phyloP scores from a whole-genome alignment of 2,797 vertebrate genomes.

The Catharus ustulatus region DNA sequence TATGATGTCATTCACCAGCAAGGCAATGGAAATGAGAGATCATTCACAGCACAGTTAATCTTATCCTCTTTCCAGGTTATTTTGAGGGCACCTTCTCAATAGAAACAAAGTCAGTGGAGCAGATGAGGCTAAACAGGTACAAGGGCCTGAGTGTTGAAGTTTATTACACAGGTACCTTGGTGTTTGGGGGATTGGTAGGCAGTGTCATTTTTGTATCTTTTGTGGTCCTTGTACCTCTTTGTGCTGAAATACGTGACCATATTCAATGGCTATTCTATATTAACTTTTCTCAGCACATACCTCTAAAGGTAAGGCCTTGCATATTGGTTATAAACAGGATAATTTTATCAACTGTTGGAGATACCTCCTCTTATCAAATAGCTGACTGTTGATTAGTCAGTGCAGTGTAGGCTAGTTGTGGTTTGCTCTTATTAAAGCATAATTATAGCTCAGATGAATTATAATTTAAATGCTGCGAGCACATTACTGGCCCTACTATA shows the following conservation, averaged over 20 bases:
- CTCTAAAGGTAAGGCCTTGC: background rate
- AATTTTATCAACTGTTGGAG: slow-evolving; percentile 17
- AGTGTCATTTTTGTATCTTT: background rate
- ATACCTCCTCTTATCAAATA: slow-evolving; percentile 28
- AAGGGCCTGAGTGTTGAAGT: background rate
- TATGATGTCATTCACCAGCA: background rate
- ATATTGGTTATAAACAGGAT: background rate
- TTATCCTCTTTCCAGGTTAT: background rate
- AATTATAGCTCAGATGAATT: slow-evolving; percentile 40
- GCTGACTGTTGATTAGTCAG: slow-evolving; percentile 37
- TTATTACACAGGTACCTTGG: background rate
- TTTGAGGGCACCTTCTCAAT: background rate
- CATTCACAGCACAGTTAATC: background rate
- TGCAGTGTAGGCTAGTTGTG: slow-evolving; percentile 5
- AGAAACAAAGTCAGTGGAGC: background rate
- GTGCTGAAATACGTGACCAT: background rate
- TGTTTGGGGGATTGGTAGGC: background rate
- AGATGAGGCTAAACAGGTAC: background rate
- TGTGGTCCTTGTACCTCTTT: background rate
- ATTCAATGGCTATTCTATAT: background rate
- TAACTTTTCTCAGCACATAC: background rate
- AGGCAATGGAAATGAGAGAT: background rate
- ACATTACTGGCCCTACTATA: background rate
- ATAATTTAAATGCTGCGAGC: background rate
- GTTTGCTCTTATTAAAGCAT: slow-evolving; percentile 3